These are phyloP conservation scores for Macropis europaea DNA, from an alignment of 2,888 invertebrate genomes.

Conservation along the genomic window DNA sequence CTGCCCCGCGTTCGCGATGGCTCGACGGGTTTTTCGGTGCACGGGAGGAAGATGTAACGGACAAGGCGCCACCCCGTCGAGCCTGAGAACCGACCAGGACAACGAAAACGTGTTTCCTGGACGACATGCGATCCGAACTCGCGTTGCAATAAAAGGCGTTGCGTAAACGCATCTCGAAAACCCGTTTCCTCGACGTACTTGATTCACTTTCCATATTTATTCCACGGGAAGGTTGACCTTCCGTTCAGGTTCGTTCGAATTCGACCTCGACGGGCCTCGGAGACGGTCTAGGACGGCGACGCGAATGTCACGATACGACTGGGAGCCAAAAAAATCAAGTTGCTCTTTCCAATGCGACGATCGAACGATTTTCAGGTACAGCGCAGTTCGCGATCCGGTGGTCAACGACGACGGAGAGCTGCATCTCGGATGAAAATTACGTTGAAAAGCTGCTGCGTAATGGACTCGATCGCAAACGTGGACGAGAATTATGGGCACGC, in stretches of 20 bases:
- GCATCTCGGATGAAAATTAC: no score
- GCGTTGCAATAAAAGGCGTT: slow-evolving; percentile 22
- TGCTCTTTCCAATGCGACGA: no score
- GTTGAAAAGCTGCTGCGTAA: no score
- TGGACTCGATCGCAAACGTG: not conserved
- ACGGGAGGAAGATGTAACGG: not conserved
- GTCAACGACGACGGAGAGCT: no score
- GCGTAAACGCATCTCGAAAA: slow-evolving; percentile 26
- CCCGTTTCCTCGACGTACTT: slow-evolving; percentile 40
- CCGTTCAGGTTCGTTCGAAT: slow-evolving; percentile 8
- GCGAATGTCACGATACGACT: not conserved
- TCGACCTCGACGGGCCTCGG: not conserved
- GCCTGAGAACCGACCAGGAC: not conserved
- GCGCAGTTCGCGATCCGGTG: no score
- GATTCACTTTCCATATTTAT: slow-evolving; percentile 46
- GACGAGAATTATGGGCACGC: not conserved
- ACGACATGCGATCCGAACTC: slow-evolving; percentile 1
- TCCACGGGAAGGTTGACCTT: slow-evolving; percentile 30
- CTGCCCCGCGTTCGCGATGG: no score
- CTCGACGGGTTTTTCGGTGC: no score
- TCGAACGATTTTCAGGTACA: no score
- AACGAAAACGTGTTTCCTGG: slow-evolving; percentile 14
- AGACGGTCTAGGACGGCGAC: not conserved
- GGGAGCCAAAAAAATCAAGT: not conserved
- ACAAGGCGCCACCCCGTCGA: not conserved